Base-by-base conservation (phyloP, 2,113 vertebrate genomes). In the Coturnix japonica region DNA sequence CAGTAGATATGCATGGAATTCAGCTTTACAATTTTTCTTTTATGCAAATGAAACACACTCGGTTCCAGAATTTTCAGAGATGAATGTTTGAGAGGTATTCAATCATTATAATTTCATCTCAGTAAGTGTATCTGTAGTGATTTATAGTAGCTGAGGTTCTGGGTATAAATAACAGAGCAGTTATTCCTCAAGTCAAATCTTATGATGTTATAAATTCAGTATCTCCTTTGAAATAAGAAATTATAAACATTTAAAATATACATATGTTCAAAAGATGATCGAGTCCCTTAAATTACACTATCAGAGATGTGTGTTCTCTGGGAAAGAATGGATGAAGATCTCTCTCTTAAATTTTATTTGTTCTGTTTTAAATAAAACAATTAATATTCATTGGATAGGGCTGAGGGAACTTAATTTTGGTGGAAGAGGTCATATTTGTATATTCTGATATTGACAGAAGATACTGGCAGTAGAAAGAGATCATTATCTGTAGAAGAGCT, bases 11-110 rank as follows among this genome's bases (percentile, higher is more conserved):
- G 16, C 14, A 43, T 69, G n/a, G 87, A 80, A 10, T 66, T 85
- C 65, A 81, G 56, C 43, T 61, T 75, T 61, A 49, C 3, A 72
- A 70, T 72, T 63, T 85, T 91, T 78, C 3, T 69, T 83, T 89
- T 41, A 37, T 76, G n/a, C 6, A 65, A 71, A 73, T 63, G 19
- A 78, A 78, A 85, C 31, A 23, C 28, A 23, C 3, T 33, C 61
- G 5, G 28, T 54, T 70, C 3, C 31, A 70, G 37, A 33, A 16
- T 69, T 82, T 93, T 83, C 31, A 85, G 41, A 65, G 23, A 30
- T 41, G 10, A 37, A 59, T 83, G 13, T 75, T 79, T 15, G 80
- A 82, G 59, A n/a, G 26, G 3, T 65, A n/a, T 39, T n/a, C 92
- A 89, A 60, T 46, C 30, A 46, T 60, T 69, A 14, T 30, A 65